Base-by-base conservation (phyloP, 1,140 invertebrate species). In the Lepidurus apus region DNA sequence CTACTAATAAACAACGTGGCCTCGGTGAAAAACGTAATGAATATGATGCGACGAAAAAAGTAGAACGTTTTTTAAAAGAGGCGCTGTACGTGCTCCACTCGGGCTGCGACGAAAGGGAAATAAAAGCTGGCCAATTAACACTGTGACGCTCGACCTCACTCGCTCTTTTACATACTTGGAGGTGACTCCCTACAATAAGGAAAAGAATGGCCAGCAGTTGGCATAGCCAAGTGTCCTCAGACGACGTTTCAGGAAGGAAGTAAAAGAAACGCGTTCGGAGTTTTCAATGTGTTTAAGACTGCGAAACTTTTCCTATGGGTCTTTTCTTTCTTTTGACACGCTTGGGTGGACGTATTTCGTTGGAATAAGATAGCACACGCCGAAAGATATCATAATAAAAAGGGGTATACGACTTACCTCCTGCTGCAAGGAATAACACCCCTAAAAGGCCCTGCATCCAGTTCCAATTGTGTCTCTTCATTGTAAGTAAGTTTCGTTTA, bases 191-290 rank as follows among this genome's bases (percentile, higher is more conserved):
- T 65, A 9, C 17, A 65, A 9, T 17, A 7, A 7, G 7, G 9
- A 13, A 9, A 5, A 65, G 17, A 13, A 65, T n/a, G n/a, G 53
- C 10, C 17, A 65, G 21, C 17, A 21, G 21, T 13, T 21, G 17
- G 17, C 21, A 21, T 13, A 21, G 7, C 17, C 53, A 21, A 17
- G 3, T 65, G 21, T 65, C 53, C 53, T 65, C 21, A 21, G 17
- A 65, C 17, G 53, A n/a, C 21, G 53, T 65, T n/a, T 65, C 53
- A 21, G 53, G 53, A 65, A 65, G 53, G 53, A 65, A 65, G 53
- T 65, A 65, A 65, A 65, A 65, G 53, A 65, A 65, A 65, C 21
- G 53, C 53, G 53, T n/a, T 9, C 53, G 6, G 53, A 1, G 53
- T 65, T 65, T 65, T n/a, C 17, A 21, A 65, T 17, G 53, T 9